Base-by-base conservation (phyloP, 2,797 vertebrate genomes). In the Gallinago stenura region DNA sequence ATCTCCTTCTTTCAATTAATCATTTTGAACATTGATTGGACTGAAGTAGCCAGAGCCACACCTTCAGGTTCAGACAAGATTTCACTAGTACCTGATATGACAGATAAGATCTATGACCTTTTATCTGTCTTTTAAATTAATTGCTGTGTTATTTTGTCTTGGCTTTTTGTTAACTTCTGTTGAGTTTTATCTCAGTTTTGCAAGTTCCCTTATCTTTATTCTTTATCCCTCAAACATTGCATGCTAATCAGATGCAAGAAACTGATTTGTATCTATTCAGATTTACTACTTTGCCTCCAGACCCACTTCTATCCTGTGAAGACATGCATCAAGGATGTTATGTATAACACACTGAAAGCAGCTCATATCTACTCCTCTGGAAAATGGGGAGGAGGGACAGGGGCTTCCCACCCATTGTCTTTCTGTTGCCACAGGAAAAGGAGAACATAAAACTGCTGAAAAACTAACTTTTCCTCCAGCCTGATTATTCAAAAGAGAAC, bases 251-350 rank as follows among this genome's bases (percentile, higher is more conserved):
- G 20, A 43, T 68, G 30, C 17, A 78, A 57, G 9, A 53, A 65
- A 53, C 33, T 5, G 19, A 50, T 82, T 17, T 83, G 12, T 33
- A 46, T 41, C 51, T 65, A 37, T 43, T 65, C 15, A 60, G 57
- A 73, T 24, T 50, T 69, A 16, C 5, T 81, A 50, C 13, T 62
- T 78, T 73, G 18, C 26, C 31, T 89, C 10, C 21, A 82, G 58
- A 46, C 20, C 72, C 26, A 9, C 6, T 61, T 75, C 20, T 51
- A 26, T 39, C 25, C 26, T 30, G 22, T 39, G 24, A 83, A 68
- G 77, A 46, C 30, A 33, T 4, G 15, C 12, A 37, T 15, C 1
- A 0, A 33, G 28, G n/a, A n/a, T 0, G 0, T 37, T 33, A 48
- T 6, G 4, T 6, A 10, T 13, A 70, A 4, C 8, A 19, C 14